A percentile compares a stretch with the other conserved stretches of the same genome.
Conservation (phyloP, 2,888 invertebrate genomes). For the Tinea trinotella region DNA sequence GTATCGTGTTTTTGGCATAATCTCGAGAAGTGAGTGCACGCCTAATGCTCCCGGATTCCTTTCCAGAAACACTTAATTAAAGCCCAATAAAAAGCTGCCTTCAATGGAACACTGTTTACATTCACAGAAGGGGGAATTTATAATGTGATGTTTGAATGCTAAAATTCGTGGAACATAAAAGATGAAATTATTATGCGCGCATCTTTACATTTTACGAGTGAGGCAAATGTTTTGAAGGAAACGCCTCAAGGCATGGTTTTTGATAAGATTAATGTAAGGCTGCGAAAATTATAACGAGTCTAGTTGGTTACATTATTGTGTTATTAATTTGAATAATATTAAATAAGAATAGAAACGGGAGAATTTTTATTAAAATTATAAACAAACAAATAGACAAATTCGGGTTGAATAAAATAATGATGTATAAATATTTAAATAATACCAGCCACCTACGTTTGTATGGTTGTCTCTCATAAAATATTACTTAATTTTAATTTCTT, state of each 20-base stretch:
- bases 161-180: slow-evolving; percentile 16
- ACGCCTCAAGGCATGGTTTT: slow-evolving; percentile 31
- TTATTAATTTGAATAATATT: slow-evolving; percentile 20
- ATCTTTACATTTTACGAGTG: slow-evolving; percentile 22
- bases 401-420: neutral
- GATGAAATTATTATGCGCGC: slow-evolving; percentile 15
- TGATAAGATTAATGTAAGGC: slow-evolving; percentile 34
- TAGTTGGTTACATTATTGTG: slow-evolving; percentile 37
- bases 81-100: slow-evolving; percentile 50
- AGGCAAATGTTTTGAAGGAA: slow-evolving; percentile 26
- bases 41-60: slow-evolving; percentile 38
- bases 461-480: neutral
- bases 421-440: neutral
- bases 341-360: no score
- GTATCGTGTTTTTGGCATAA: slow-evolving; percentile 31
- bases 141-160: slow-evolving; percentile 26
- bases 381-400: no score
- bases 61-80: slow-evolving; percentile 51
- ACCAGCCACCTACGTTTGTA: neutral
- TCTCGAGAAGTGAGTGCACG: slow-evolving; percentile 24
- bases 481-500: slow-evolving; percentile 24
- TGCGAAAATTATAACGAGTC: slow-evolving; percentile 37
- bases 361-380: no score
- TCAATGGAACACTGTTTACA: slow-evolving; percentile 24
- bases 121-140: slow-evolving; percentile 34